Evolutionary conservation across 2,888 invertebrate genomes (phyloP), one percentile per base, ranked within the genome.

Genomic region (Himalopsyche kuldschensis): DNA sequence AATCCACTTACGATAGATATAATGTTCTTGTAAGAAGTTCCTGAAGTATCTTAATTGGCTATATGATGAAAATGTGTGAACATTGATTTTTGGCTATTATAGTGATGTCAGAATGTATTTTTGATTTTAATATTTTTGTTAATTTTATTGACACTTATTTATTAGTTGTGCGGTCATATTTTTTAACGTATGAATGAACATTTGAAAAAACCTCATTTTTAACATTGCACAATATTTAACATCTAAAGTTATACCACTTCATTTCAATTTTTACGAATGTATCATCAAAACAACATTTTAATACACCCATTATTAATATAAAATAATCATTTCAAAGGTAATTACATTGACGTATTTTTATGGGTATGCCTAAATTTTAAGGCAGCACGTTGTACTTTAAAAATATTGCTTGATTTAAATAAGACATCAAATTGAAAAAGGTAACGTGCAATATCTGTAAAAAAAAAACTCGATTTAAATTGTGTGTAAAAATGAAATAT

Each of bases 1-100:
- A 87, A 92, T 92, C 92, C 92, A 92, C 92, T 91, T 91, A 91
- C 86, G 86, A 86, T 92, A 92, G 91, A 90, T 85, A 91, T 91
- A 91, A 92, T 90, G 91, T 91, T 92, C 90, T 91, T 90, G 90
- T 92, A 92, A 92, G 92, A 92, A 92, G 92, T 92, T 92, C 92
- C 92, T 92, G 92, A 91, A 88, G 91, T 92, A 82, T 78, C 86
- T 82, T 80, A 78, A 78, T 78, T 81, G 82, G 79, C 81, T 83
- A 83, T 81, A 83, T 79, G 46, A 77, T 30, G 30, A 91, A 91
- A 91, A 91, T 91, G 91, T 91, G 91, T 90, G 91, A 90, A 91
- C 90, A 91, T 91, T 91, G 91, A 91, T 91, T 91, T 90, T 90
- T 90, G 75, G 78, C 75, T 82, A 47, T 82, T 41, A 17, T 83